Evolutionary conservation across 2,113 vertebrate species (phyloP).

Genomic region (Muscicapa adusta): DNA sequence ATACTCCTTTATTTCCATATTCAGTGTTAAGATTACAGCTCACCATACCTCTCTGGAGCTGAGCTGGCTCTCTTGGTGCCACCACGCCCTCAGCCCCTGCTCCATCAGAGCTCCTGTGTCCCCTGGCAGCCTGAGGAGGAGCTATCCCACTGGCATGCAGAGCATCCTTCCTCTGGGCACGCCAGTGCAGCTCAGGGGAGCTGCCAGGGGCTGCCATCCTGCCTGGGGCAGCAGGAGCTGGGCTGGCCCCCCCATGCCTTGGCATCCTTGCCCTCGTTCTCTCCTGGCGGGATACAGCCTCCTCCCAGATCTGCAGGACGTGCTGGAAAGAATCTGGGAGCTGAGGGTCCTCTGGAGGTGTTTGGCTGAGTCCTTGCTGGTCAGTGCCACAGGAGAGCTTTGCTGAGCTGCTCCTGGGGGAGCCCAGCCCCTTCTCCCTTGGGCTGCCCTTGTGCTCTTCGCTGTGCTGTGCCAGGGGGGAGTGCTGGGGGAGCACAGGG

Average conservation of each 20-base stretch:
- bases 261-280: background rate
- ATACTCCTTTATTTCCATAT: accelerated
- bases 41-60: background rate
- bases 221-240: background rate
- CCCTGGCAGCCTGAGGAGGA: background rate
- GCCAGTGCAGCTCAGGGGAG: background rate
- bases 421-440: background rate
- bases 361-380: background rate
- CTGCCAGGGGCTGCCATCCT: background rate
- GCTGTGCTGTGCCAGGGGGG: background rate
- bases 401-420: background rate
- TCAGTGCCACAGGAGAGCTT: background rate
- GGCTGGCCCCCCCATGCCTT: background rate
- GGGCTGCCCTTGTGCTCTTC: background rate
- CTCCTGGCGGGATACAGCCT: background rate
- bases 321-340: slow-evolving; percentile 27
- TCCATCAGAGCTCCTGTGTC: background rate
- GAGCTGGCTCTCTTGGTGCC: background rate
- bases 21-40: background rate
- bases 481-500: background rate
- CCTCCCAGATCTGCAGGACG: slow-evolving; percentile 64
- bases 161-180: background rate
- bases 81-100: background rate
- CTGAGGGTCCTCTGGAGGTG: background rate
- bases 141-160: accelerated